These are phyloP conservation scores for Gila orcuttii DNA, from an alignment of 2,113 vertebrate genomes.

Conservation along the genomic window DNA sequence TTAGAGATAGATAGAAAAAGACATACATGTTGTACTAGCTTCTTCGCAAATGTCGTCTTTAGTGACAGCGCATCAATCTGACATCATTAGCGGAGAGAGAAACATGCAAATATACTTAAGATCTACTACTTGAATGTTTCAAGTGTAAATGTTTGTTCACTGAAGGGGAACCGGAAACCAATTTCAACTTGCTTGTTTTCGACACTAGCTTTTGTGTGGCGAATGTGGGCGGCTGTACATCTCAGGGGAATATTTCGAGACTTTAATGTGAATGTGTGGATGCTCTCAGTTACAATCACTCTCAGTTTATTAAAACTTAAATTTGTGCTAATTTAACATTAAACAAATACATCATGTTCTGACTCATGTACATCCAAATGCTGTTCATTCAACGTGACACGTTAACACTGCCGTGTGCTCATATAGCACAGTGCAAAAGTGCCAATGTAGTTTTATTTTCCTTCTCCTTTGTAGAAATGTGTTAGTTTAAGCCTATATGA, in stretches of 20 bases:
- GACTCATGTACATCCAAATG: not conserved
- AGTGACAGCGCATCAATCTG: not conserved
- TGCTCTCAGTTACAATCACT: conserved; percentile 9
- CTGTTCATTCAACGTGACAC: not conserved
- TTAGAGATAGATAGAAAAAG: conserved; percentile 8
- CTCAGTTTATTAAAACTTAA: conserved; percentile 31
- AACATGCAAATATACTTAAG: conserved; percentile 9
- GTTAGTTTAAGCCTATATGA: conserved; percentile 47
- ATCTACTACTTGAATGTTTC: conserved; percentile 9
- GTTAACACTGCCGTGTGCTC: not conserved
- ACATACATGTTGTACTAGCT: not conserved
- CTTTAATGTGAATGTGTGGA: conserved; percentile 23
- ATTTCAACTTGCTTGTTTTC: conserved; percentile 37
- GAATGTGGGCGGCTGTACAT: not conserved
- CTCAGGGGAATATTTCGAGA: not conserved
- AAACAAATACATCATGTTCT: conserved; percentile 25
- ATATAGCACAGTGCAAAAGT: not conserved
- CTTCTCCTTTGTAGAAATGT: conserved; percentile 11
- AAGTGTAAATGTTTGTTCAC: conserved; percentile 45
- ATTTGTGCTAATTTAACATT: conserved; percentile 33
- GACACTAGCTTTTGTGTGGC: not conserved
- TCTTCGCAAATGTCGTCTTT: not conserved
- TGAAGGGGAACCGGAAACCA: conserved; percentile 36
- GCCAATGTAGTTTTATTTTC: not conserved
- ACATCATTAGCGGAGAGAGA: conserved; percentile 9